phyloP scores from a whole-genome alignment of 2,113 vertebrate species.

The Ceyx margarethae region DNA sequence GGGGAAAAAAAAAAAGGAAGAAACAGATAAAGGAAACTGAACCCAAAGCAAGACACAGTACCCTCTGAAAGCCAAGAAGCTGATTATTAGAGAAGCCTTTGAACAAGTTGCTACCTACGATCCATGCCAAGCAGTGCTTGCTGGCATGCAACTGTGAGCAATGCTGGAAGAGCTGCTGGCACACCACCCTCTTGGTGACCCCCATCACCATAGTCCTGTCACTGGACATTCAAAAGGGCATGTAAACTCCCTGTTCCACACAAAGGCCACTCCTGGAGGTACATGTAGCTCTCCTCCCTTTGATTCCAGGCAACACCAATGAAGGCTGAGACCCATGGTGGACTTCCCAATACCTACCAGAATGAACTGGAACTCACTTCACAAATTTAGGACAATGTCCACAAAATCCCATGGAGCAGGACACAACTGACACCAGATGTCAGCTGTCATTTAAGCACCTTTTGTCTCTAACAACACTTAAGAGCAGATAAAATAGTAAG shows the following conservation, averaged over 20 bases:
- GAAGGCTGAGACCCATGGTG: background rate
- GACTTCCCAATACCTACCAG: background rate
- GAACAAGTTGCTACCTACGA: slow-evolving; percentile 23
- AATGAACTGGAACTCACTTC: background rate
- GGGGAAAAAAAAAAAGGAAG: background rate
- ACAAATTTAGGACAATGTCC: background rate
- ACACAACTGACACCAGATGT: background rate
- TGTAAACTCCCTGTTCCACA: background rate
- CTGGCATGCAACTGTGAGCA: background rate
- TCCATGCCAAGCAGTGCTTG: background rate
- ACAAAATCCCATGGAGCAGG: background rate
- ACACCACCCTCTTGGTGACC: fast-evolving
- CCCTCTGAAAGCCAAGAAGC: slow-evolving; percentile 48
- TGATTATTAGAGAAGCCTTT: slow-evolving; percentile 52
- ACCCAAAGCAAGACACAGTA: background rate
- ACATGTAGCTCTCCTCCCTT: background rate
- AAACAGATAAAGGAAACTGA: slow-evolving; percentile 38
- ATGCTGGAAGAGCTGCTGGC: background rate
- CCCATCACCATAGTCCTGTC: background rate
- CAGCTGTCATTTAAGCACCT: background rate
- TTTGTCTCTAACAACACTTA: background rate
- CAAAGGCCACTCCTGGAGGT: background rate
- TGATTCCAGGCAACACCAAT: background rate
- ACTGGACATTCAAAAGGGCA: background rate
- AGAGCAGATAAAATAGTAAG: background rate